phyloP scores from a whole-genome alignment of 2,888 invertebrate species.

The Scotopteryx bipunctaria region DNA sequence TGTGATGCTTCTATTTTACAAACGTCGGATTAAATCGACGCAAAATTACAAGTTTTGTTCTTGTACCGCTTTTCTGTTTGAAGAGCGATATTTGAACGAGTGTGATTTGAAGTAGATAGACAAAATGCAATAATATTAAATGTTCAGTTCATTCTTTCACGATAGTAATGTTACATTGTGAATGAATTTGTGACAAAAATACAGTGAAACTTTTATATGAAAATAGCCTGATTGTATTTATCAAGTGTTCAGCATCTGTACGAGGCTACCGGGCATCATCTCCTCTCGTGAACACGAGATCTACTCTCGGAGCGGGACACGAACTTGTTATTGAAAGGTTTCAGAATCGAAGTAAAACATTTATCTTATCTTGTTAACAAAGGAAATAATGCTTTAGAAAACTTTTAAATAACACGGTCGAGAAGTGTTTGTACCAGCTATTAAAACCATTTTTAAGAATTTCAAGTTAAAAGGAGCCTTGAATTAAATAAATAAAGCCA shows the following conservation, averaged over 20 bases:
- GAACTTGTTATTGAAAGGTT: too few relatives aligned
- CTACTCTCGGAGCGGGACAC: too few relatives aligned
- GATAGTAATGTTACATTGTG: not conserved
- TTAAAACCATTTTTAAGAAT: not conserved
- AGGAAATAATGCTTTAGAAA: too few relatives aligned
- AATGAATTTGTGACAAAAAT: constrained; percentile 3
- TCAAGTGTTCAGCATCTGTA: not conserved
- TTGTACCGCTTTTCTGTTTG: constrained; percentile 41
- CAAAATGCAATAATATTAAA: constrained; percentile 17
- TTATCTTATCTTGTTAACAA: too few relatives aligned
- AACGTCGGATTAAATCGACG: constrained; percentile 18
- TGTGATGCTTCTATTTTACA: constrained; percentile 59
- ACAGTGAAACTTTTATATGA: too few relatives aligned
- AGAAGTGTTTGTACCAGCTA: too few relatives aligned
- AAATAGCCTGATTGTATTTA: too few relatives aligned
- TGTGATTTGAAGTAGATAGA: constrained; percentile 20
- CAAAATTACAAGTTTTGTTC: constrained; percentile 38
- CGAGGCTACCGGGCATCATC: too few relatives aligned
- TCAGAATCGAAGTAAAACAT: too few relatives aligned
- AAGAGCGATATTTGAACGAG: constrained; percentile 41
- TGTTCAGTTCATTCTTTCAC: not conserved
- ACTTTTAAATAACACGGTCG: too few relatives aligned
- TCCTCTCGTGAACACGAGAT: too few relatives aligned
- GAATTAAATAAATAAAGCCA: constrained; percentile 34
- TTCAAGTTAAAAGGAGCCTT: constrained; percentile 8